Evolutionary conservation across 2,113 vertebrate species (phyloP).

Genomic region (Hemibagrus wyckioides): DNA sequence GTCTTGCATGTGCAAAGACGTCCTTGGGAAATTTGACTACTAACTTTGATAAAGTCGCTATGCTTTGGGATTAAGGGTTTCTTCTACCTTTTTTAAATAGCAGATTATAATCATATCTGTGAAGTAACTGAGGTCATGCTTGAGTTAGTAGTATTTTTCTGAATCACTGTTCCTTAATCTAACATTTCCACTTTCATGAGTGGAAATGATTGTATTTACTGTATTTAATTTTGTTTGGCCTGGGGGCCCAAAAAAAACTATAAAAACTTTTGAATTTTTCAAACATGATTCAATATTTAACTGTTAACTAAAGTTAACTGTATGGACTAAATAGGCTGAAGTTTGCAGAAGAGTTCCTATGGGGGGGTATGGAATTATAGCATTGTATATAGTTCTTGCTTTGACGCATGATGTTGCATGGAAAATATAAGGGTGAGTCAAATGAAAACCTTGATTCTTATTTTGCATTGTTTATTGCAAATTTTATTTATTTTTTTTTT

Average conservation of each 20-base stretch:
- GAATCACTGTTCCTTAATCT: slow-evolving; percentile 83
- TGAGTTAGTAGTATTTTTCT: slow-evolving; percentile 45
- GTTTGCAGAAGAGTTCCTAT: neutral
- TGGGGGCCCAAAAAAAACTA: neutral
- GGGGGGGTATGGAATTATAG: neutral
- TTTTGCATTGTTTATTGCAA: neutral
- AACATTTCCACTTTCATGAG: slow-evolving; percentile 75
- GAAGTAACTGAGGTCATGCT: slow-evolving; percentile 77
- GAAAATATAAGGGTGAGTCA: neutral
- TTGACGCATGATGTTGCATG: neutral
- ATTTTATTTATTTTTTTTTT: too few relatives aligned
- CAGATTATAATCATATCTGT: slow-evolving; percentile 77
- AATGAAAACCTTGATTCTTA: neutral
- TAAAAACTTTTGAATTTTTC: neutral
- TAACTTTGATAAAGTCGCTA: slow-evolving; percentile 96
- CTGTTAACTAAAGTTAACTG: neutral
- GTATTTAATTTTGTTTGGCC: neutral
- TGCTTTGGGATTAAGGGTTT: slow-evolving; percentile 84
- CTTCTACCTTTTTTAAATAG: slow-evolving; percentile 66
- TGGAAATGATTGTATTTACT: slow-evolving; percentile 22
- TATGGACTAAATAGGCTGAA: neutral
- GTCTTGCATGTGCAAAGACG: slow-evolving; percentile 89
- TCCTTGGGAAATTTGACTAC: slow-evolving; percentile 99
- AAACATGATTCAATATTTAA: neutral
- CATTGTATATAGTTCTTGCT: neutral